Evolutionary conservation across 1,140 invertebrate genomes (phyloP), one percentile per base, ranked within the genome.

Genomic region (Anoplophora glabripennis): DNA sequence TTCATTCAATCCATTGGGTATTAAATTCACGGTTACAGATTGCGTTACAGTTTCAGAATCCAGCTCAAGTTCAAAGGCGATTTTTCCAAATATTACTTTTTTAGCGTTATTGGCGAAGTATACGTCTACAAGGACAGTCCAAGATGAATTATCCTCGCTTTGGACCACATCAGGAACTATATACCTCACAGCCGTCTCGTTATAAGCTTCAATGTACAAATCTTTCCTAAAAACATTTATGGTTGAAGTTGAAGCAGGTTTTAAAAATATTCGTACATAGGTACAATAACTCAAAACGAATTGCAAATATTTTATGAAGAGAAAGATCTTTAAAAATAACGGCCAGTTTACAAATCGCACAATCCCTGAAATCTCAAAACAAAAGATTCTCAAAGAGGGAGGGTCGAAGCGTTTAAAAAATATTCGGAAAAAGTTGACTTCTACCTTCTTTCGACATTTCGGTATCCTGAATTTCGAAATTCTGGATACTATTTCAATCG

Each of bases 181-280:
- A 64, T 85, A 78, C 10, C 74, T 72, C 9, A 86, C 72, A n/a
- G 76, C 64, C 5, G 75, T 70, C 12, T 73, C 52, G 58, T 83
- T 75, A 28, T 76, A 77, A 8, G 76, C 70, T 70, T 83, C 69
- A 11, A 86, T 53, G 61, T 80, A 77, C 11, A 86, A 78, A 38
- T 77, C 64, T 71, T 82, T 82, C 83, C 83, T 84, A 57, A 21
- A 76, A 75, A 65, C 61, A 35, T 36, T 28, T 52, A n/a, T 44
- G 7, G 1, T 18, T 14, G 3, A 44, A 40, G 15, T 18, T 46
- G 0, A 28, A 21, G 5, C 7, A 41, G n/a, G n/a, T n/a, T n/a
- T n/a, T n/a, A n/a, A n/a, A n/a, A n/a, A n/a, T n/a, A n/a, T n/a
- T n/a, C n/a, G n/a, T n/a, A n/a, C n/a, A n/a, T n/a, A n/a, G n/a